Evolutionary conservation across 2,797 vertebrate species (phyloP), one percentile per base, ranked within the genome.

Genomic region (Thaleichthys pacificus): DNA sequence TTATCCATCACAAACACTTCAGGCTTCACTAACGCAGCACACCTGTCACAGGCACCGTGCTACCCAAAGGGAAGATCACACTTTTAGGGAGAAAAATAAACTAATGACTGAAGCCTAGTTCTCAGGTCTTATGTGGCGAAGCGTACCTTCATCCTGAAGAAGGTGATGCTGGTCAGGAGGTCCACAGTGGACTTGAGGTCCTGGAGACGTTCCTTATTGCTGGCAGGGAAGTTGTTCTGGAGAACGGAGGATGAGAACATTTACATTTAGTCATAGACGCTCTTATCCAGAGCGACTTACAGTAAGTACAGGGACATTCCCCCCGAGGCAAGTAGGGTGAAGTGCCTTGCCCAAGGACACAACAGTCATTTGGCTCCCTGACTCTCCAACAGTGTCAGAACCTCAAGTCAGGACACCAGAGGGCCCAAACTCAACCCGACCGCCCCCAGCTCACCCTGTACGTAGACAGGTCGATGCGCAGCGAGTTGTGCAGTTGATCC

Each of bases 61-160:
- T 42, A 3, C 8, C 38, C 38, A 42, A 42, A 0, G 11, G 38
- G 38, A 42, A 35, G 6, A 35, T 35, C 32, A 35, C 32, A 24
- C 57, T 12, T 22, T 21, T 60, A 21, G 57, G 12, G 21, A 60
- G 19, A 21, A 24, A 22, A 15, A n/a, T n/a, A n/a, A n/a, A n/a
- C n/a, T n/a, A 22, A 60, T 9, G 19, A 9, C 57, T 22, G 57
- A 60, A 60, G 8, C 57, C 8, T 24, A 5, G 14, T 5, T 12
- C 58, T 9, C 19, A 7, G 4, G 26, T 22, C 22, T 8, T 35
- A 7, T 7, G 6, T 35, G 32, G 32, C 32, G 4, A 35, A 6
- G 61, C 60, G 58, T 92, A 99, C 98, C 96, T 99, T 99, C 98
- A 99, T 99, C 85, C 98, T 95, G 91, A 99, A 99, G 91, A 99